These are phyloP conservation scores for Whitmania pigra DNA, from an alignment of 1,140 invertebrate species.

Conservation along the genomic window DNA sequence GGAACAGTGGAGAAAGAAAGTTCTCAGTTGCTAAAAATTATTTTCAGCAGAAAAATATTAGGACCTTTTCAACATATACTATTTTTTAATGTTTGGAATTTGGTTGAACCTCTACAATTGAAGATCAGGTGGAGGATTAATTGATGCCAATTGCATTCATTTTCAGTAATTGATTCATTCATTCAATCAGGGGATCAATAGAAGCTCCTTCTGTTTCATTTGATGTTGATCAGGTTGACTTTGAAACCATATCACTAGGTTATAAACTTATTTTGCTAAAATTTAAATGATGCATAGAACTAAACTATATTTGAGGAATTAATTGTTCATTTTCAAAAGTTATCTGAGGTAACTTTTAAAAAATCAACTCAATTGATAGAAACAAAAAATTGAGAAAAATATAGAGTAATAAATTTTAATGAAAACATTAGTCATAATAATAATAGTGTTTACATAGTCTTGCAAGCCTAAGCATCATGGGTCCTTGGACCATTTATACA, in stretches of 20 bases:
- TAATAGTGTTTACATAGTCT: too few species aligned
- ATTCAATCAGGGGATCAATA: conserved; percentile 35
- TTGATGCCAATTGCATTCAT: conserved; percentile 22
- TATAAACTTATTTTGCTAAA: conserved; percentile 19
- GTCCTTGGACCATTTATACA: not conserved
- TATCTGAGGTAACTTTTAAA: too few species aligned
- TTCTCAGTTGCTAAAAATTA: conserved; percentile 40
- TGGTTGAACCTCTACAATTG: conserved; percentile 30
- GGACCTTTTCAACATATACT: conserved; percentile 42
- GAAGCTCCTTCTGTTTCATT: conserved; percentile 44
- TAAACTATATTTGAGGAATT: not conserved
- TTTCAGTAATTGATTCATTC: not conserved
- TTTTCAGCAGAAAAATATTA: conserved; percentile 35
- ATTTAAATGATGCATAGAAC: not conserved
- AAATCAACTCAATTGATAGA: too few species aligned
- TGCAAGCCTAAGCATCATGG: not conserved
- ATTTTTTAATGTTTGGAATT: conserved; percentile 39
- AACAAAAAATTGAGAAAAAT: too few species aligned
- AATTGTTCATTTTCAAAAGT: too few species aligned
- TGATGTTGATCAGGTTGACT: conserved; percentile 38
- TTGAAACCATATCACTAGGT: conserved; percentile 42
- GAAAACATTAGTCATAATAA: too few species aligned
- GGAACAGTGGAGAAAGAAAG: conserved; percentile 40
- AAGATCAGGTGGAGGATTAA: conserved; percentile 34
- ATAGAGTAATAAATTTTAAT: too few species aligned